Evolutionary conservation across 2,797 vertebrate species (phyloP).

Genomic region (Cuniculus paca): DNA sequence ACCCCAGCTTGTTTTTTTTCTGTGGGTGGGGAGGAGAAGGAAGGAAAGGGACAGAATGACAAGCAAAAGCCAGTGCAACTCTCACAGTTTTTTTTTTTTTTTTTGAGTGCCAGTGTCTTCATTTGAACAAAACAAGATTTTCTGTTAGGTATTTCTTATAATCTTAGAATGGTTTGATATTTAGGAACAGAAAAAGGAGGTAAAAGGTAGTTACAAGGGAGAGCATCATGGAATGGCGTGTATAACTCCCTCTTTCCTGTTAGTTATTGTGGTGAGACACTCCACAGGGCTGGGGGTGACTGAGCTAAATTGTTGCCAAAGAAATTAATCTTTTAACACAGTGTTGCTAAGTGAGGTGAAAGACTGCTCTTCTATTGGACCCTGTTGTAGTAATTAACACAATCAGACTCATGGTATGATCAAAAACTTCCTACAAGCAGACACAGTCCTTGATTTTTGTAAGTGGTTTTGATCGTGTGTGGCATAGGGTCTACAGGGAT

Average conservation of each 20-base stretch:
- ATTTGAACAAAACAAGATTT: constrained; percentile 21
- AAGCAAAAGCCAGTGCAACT: neutral
- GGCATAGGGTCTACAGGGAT: neutral
- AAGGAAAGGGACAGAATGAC: neutral
- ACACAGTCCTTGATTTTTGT: neutral
- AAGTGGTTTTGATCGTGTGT: neutral
- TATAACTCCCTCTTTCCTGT: neutral
- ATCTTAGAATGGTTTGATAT: neutral
- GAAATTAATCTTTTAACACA: neutral
- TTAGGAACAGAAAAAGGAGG: neutral
- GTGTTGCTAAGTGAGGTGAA: neutral
- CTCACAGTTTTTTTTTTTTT: neutral
- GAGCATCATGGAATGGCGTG: neutral
- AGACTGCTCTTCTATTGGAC: neutral
- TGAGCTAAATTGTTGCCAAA: neutral
- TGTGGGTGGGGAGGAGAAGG: neutral
- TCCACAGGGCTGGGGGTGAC: neutral
- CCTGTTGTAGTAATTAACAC: neutral
- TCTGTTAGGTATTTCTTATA: neutral
- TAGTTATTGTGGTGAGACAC: neutral
- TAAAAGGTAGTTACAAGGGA: rapidly evolving
- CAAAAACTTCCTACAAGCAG: neutral
- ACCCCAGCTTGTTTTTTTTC: constrained; percentile 6
- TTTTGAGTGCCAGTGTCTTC: neutral
- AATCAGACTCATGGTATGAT: neutral